Conservation (phyloP, 2,113 vertebrate genomes). For the Balaeniceps rex region DNA sequence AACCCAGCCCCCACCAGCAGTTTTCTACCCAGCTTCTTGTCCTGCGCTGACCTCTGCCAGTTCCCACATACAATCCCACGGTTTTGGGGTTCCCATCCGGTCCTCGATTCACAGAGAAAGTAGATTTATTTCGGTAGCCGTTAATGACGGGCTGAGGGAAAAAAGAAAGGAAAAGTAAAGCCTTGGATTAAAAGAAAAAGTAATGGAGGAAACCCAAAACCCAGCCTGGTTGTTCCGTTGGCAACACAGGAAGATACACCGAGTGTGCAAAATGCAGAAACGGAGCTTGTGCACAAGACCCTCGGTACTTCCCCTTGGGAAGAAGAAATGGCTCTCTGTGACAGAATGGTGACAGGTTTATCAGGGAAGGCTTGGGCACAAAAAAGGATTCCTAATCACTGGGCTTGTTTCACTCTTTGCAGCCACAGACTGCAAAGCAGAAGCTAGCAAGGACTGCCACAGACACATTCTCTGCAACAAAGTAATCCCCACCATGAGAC, state of each 20-base stretch:
- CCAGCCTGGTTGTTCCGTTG: background rate
- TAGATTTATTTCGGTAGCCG: conserved; percentile 86
- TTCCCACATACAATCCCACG: conserved; percentile 80
- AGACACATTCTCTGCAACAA: background rate
- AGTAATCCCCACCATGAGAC: background rate
- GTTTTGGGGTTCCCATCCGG: conserved; percentile 86
- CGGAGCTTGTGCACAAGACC: background rate
- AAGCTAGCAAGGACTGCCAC: background rate
- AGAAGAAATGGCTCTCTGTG: background rate
- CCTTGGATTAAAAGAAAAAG: background rate
- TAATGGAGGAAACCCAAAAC: background rate
- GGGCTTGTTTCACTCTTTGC: background rate
- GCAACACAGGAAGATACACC: background rate
- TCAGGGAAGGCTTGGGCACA: background rate
- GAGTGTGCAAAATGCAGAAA: background rate
- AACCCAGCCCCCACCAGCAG: background rate
- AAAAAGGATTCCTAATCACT: background rate
- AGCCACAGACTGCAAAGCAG: background rate
- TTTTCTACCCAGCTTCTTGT: background rate
- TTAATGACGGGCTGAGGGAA: conserved; percentile 65
- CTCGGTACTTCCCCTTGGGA: background rate
- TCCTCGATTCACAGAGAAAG: conserved; percentile 85
- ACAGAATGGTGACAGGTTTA: background rate
- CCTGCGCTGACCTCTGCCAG: conserved; percentile 59
- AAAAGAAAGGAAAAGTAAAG: background rate